Evolutionary conservation across 2,113 vertebrate genomes (phyloP).

Genomic region (Apistogramma diplotaenia): DNA sequence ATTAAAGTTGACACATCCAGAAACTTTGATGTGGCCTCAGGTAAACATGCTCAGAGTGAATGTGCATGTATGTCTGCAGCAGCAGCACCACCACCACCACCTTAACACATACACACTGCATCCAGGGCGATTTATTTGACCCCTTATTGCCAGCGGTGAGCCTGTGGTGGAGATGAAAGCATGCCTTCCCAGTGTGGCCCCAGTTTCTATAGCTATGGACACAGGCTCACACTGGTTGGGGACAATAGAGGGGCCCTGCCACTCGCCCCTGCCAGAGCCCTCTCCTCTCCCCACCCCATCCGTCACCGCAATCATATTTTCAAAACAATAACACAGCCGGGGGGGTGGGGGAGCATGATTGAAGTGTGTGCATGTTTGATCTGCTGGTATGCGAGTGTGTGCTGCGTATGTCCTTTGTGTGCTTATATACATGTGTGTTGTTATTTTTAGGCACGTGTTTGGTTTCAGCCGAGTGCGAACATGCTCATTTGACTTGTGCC

Average conservation of each 20-base stretch:
- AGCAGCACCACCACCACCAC: not conserved
- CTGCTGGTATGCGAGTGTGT: constrained; percentile 53
- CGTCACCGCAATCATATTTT: constrained; percentile 81
- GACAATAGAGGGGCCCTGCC: constrained; percentile 81
- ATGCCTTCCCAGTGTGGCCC: constrained; percentile 81
- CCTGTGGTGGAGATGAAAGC: constrained; percentile 89
- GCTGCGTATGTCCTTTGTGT: constrained; percentile 9
- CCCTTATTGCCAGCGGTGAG: constrained; percentile 80
- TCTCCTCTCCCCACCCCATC: constrained; percentile 79
- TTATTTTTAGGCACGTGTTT: constrained; percentile 65
- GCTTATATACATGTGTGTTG: constrained; percentile 12
- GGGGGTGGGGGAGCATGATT: constrained; percentile 40
- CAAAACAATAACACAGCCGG: constrained; percentile 79
- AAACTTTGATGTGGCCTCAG: not conserved
- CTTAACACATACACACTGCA: constrained; percentile 17
- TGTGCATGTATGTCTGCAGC: not conserved
- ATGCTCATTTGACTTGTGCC: constrained; percentile 60
- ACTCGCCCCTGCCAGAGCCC: constrained; percentile 73
- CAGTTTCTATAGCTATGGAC: constrained; percentile 89
- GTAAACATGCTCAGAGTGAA: constrained; percentile 29
- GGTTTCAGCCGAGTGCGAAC: constrained; percentile 61
- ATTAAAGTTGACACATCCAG: not conserved
- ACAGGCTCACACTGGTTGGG: constrained; percentile 79
- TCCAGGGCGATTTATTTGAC: constrained; percentile 76
- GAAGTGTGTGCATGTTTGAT: constrained; percentile 70